A percentile compares a stretch with the other conserved stretches of the same genome.
Conservation (phyloP, 2,113 vertebrate species). For the Eubucco bourcierii region DNA sequence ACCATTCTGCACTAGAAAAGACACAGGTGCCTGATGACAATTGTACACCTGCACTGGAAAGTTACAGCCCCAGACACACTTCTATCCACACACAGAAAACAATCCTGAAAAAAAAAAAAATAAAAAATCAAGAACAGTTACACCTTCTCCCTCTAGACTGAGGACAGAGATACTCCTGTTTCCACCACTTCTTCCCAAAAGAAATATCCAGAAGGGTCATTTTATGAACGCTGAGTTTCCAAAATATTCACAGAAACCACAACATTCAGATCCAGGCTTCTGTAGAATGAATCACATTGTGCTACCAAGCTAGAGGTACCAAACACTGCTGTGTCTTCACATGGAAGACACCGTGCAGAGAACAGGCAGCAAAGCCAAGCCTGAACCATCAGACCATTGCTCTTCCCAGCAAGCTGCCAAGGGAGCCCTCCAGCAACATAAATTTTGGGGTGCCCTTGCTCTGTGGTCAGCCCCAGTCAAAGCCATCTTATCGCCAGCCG, state of each 20-base stretch:
- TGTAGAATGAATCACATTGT: accelerated
- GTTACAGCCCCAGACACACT: neutral
- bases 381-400: neutral
- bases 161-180: neutral
- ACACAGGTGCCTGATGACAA: neutral
- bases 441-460: conserved; percentile 67
- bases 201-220: too few species aligned
- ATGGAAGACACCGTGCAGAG: neutral
- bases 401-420: conserved; percentile 53
- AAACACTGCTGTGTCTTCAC: neutral
- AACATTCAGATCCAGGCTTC: neutral
- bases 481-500: neutral
- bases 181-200: neutral
- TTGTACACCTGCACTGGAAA: neutral
- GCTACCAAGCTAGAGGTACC: neutral
- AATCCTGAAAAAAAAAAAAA: neutral
- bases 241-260: neutral
- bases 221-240: neutral
- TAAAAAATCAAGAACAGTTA: neutral
- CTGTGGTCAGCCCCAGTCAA: conserved; percentile 42
- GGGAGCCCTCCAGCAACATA: conserved; percentile 37
- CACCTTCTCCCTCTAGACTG: neutral
- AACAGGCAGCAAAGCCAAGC: neutral
- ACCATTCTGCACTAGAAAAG: neutral
- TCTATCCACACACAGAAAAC: neutral